Evolutionary conservation across 2,113 vertebrate genomes (phyloP).

Genomic region (Percina caprodes): DNA sequence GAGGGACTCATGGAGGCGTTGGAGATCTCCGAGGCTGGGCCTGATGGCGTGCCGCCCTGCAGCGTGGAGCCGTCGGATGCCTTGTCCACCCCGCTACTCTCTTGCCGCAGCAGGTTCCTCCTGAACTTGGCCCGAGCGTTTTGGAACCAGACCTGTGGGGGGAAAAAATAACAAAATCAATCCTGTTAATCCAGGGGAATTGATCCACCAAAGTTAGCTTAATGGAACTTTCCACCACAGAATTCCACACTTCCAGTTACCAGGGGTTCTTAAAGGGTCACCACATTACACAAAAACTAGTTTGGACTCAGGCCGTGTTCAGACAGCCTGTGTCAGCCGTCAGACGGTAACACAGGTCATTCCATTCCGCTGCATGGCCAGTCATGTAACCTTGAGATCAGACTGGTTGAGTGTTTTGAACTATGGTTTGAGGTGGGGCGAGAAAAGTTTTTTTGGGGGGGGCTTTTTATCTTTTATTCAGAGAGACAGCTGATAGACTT

Average conservation of each 20-base stretch:
- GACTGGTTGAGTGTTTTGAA: too few species aligned
- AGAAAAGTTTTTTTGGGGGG: too few species aligned
- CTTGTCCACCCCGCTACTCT: constrained; percentile 97
- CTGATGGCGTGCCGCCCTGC: constrained; percentile 94
- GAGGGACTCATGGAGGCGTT: constrained; percentile 98
- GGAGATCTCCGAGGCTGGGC: constrained; percentile 96
- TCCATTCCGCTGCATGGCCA: too few species aligned
- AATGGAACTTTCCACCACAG: not conserved
- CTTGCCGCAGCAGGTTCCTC: constrained; percentile 97
- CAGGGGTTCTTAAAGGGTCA: too few species aligned
- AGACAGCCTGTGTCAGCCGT: too few species aligned
- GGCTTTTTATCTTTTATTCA: too few species aligned
- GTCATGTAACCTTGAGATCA: too few species aligned
- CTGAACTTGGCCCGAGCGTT: constrained; percentile 98
- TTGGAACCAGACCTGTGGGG: constrained; percentile 96
- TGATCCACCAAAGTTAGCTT: not conserved
- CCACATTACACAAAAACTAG: too few species aligned
- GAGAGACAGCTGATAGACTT: too few species aligned
- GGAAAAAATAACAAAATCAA: not conserved
- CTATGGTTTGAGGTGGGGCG: too few species aligned
- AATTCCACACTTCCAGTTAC: not conserved
- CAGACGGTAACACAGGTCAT: too few species aligned
- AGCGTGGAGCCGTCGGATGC: constrained; percentile 90
- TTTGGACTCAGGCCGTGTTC: too few species aligned
- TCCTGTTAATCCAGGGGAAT: not conserved